Conservation (phyloP, 2,113 vertebrate species). For the Daubentonia madagascariensis region DNA sequence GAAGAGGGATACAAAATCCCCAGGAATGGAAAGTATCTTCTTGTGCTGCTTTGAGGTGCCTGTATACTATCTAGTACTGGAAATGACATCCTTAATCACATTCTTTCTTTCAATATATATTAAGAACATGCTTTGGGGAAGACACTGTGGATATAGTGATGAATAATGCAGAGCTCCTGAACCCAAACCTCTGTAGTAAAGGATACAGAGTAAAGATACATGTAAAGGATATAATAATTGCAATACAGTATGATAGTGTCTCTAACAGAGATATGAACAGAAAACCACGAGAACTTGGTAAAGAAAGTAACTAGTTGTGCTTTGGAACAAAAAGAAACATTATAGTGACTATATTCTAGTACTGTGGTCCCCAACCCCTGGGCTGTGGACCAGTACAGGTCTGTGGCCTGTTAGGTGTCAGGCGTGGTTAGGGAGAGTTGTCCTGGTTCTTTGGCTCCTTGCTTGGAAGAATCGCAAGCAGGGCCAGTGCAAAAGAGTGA, state of each 20-base stretch:
- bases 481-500: too few relatives aligned
- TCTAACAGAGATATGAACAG: not conserved
- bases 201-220: not conserved
- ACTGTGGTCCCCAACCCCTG: too few relatives aligned
- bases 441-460: too few relatives aligned
- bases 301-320: not conserved
- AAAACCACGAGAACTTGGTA: not conserved
- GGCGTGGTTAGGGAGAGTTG: too few relatives aligned
- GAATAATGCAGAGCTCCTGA: not conserved
- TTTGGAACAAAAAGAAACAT: not conserved
- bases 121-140: not conserved
- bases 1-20: not conserved
- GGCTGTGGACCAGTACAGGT: too few relatives aligned
- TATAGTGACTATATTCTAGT: not conserved
- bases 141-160: not conserved
- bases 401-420: too few relatives aligned
- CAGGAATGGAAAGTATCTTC: not conserved
- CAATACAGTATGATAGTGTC: not conserved
- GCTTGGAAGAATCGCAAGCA: too few relatives aligned
- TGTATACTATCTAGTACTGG: not conserved
- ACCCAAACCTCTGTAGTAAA: not conserved
- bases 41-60: not conserved
- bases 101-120: not conserved
- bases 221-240: not conserved
- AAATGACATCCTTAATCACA: not conserved